phyloP scores from a whole-genome alignment of 2,888 invertebrate genomes.

The Atherix ibis region DNA sequence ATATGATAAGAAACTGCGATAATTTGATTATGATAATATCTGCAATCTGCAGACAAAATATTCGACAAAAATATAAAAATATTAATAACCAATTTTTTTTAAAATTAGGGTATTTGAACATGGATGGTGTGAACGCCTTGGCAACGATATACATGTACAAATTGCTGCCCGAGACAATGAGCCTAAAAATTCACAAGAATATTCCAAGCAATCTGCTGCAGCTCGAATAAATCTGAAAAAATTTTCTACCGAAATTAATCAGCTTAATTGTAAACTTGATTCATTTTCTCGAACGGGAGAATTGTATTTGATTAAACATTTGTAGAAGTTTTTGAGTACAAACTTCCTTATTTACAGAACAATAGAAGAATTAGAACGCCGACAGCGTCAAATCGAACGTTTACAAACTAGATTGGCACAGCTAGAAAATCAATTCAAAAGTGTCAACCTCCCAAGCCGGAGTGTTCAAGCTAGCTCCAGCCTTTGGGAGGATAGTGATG shows the following conservation, averaged over 20 bases:
- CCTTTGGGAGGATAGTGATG: constrained; percentile 19
- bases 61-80: no score
- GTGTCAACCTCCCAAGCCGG: constrained; percentile 5
- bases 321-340: not conserved
- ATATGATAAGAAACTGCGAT: not conserved
- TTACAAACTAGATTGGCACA: constrained; percentile 42
- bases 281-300: constrained; percentile 26
- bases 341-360: constrained; percentile 34
- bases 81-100: constrained; percentile 9
- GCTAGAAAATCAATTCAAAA: constrained; percentile 31
- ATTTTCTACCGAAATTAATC: constrained; percentile 40
- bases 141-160: constrained; percentile 45
- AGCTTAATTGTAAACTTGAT: constrained; percentile 40
- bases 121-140: constrained; percentile 47
- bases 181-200: constrained; percentile 37
- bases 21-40: not conserved
- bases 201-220: constrained; percentile 40
- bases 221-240: constrained; percentile 46
- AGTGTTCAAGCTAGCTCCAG: constrained; percentile 11
- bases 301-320: constrained; percentile 23
- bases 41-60: no score
- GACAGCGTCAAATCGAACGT: constrained; percentile 43
- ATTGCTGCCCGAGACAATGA: constrained; percentile 39
- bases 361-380: constrained; percentile 43
- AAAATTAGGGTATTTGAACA: constrained; percentile 50